Percentiles rank a stretch among this genome's conserved stretches.
Evolutionary conservation across 2,888 invertebrate species (phyloP).

Genomic region (Meliscaeva auricollis): DNA sequence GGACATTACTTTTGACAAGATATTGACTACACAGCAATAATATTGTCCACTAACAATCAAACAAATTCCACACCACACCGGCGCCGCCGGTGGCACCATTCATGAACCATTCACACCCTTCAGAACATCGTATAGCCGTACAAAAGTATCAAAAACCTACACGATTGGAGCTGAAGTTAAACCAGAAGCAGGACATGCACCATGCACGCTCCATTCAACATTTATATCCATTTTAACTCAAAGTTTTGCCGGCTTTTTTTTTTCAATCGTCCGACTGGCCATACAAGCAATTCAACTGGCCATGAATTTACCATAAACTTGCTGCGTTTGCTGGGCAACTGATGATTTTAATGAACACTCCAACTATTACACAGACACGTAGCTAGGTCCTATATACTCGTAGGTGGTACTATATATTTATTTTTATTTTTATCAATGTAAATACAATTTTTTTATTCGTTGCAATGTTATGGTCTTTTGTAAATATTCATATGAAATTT

Average conservation of each 20-base stretch:
- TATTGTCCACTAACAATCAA: conserved; percentile 43
- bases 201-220: conserved; percentile 43
- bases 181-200: background rate
- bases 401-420: background rate
- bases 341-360: conserved; percentile 61
- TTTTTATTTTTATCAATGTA: conserved; percentile 5
- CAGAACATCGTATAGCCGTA: background rate
- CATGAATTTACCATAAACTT: conserved; percentile 66
- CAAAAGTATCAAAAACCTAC: background rate
- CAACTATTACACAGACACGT: conserved; percentile 13
- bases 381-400: background rate
- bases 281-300: conserved; percentile 38
- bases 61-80: conserved; percentile 23
- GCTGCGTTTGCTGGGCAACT: conserved; percentile 43
- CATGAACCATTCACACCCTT: background rate
- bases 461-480: conserved; percentile 51
- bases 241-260: conserved; percentile 38
- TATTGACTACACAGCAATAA: conserved; percentile 42
- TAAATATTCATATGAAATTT: conserved; percentile 66
- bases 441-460: conserved; percentile 16
- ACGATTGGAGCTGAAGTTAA: no score
- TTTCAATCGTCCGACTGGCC: background rate
- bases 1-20: conserved; percentile 33
- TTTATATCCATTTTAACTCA: conserved; percentile 37
- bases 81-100: background rate